Conservation (phyloP, 2,113 vertebrate genomes). For the Ctenomys sociabilis region DNA sequence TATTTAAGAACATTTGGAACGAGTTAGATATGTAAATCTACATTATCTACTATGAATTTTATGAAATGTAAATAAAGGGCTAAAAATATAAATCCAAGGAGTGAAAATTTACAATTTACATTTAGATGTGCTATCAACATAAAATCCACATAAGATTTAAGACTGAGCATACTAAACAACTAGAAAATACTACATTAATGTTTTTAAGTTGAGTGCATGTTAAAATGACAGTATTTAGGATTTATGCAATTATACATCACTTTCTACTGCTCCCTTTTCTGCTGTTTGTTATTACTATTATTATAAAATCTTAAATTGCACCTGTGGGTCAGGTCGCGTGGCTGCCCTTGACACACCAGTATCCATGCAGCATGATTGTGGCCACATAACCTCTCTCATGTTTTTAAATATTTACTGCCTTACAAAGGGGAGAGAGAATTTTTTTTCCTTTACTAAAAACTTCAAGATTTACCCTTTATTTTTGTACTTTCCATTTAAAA, state of each 20-base stretch:
- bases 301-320: not conserved
- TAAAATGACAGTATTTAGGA: not conserved
- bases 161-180: not conserved
- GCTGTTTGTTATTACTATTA: not conserved
- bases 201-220: not conserved
- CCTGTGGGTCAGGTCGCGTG: not conserved
- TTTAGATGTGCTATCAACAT: not conserved
- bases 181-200: not conserved
- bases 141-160: not conserved
- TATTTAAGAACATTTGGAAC: not conserved
- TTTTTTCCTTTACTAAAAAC: not conserved
- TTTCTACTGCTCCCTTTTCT: not conserved
- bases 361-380: not conserved
- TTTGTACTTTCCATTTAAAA: not conserved
- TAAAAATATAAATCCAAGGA: constrained; percentile 2
- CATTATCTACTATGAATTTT: not conserved
- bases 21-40: not conserved
- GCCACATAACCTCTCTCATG: fast-evolving
- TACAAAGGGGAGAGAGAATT: not conserved
- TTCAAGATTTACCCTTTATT: not conserved
- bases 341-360: not conserved
- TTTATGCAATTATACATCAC: not conserved
- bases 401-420: not conserved
- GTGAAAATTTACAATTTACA: not conserved
- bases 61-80: not conserved